A percentile compares a stretch with the other conserved stretches of the same genome.
Evolutionary conservation across 2,797 vertebrate genomes (phyloP).

Genomic region (Pagetopsis macropterus): DNA sequence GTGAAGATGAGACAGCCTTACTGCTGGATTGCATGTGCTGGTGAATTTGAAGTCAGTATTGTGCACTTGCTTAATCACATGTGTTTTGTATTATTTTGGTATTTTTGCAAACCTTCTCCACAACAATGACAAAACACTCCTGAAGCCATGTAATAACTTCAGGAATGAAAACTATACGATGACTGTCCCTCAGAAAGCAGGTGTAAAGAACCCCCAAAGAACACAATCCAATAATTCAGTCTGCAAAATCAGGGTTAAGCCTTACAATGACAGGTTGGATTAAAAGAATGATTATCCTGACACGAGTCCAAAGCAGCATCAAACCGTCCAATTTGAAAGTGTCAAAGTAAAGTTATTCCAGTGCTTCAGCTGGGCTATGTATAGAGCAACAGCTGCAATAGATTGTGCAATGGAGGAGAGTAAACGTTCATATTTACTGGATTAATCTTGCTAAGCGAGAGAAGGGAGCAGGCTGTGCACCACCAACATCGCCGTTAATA

Average conservation of each 20-base stretch:
- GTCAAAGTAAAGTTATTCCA: conserved; percentile 81
- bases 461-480: conserved; percentile 74
- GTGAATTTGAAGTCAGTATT: conserved; percentile 45
- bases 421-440: conserved; percentile 72
- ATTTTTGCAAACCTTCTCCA: conserved; percentile 43
- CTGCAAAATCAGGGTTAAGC: conserved; percentile 40
- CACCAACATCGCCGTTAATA: conserved; percentile 85
- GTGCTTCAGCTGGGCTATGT: conserved; percentile 69
- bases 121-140: conserved; percentile 48
- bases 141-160: conserved; percentile 31
- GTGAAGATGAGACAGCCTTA: conserved; percentile 40
- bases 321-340: conserved; percentile 73
- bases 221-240: conserved; percentile 34
- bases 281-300: conserved; percentile 68
- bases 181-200: conserved; percentile 26
- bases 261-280: conserved; percentile 51
- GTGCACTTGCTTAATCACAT: conserved; percentile 46
- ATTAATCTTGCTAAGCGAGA: conserved; percentile 75
- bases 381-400: conserved; percentile 80
- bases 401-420: conserved; percentile 75
- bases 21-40: conserved; percentile 58
- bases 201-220: conserved; percentile 31
- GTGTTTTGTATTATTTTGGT: conserved; percentile 50
- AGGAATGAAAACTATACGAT: conserved; percentile 20
- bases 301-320: conserved; percentile 65